Evolutionary conservation across 2,797 vertebrate species (phyloP), one percentile per base, ranked within the genome.

Genomic region (Neosilurus mollespiculum): DNA sequence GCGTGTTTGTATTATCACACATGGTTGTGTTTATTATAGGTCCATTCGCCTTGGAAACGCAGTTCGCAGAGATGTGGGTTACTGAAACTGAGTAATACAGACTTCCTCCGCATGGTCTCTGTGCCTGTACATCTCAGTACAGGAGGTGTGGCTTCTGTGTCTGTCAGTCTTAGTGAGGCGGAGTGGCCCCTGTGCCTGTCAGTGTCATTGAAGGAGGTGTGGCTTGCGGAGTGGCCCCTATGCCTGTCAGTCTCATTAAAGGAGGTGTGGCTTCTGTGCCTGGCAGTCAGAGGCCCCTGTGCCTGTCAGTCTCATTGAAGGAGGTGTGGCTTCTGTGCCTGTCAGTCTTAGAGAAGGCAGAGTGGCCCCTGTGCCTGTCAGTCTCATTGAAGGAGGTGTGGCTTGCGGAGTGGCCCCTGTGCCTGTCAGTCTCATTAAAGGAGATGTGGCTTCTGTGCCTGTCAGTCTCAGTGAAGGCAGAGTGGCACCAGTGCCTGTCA

Each of bases 1-100:
- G 81, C 67, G 80, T 81, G 86, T 84, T 90, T 81, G 88, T 90
- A 84, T 62, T 85, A 88, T 92, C 87, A 66, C 89, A 90, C 89
- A 87, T 73, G 56, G 84, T 75, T 86, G 58, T 87, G 88, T 87
- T 86, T 86, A 88, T 76, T 58, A 59, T 78, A 65, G 75, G 75
- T 67, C 53, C 20, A 56, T 53, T 84, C 86, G 82, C 77, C 43
- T 87, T 91, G 81, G 82, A 85, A 69, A 69, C 86, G 77, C 87
- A 43, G 53, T 58, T 75, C 53, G 56, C 72, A 61, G 30, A 61
- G 10, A 59, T 3, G 12, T 1, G 9, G 77, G 59, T 83, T 34
- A 62, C 22, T 62, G 59, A 78, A 64, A 49, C 58, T 16, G 18
- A 14, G 30, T 8, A 58, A 76, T 3, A 58, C 26, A 76, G 58